Base-by-base conservation (phyloP, 2,797 vertebrate genomes). In the Enteromius anoplus region DNA sequence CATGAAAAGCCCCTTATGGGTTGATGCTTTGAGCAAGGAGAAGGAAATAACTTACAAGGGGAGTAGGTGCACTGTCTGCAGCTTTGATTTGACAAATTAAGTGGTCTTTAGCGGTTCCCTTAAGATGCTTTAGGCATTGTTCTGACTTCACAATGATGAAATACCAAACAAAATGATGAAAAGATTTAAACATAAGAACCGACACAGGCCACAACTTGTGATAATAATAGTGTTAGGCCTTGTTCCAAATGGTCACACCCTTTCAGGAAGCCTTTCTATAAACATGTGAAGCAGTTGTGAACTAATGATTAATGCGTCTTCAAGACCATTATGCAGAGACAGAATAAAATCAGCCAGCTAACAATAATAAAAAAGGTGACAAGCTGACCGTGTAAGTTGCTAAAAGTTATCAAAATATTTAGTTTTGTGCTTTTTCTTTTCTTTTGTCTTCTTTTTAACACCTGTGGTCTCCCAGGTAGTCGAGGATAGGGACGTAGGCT, bases 51-150 rank as follows among this genome's bases (percentile, higher is more conserved):
- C 89, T 91, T 92, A 92, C 81, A 71, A 88, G 82, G 87, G 91
- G 91, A 91, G 91, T 92, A 86, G 89, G 87, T 88, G 87, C 68
- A 77, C 86, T 84, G 90, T 92, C 77, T 89, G 78, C 64, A 87
- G 90, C 85, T 94, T 93, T 94, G 93, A 94, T 93, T 90, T 91
- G 91, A 93, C 93, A 94, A 94, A 93, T 93, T 94, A 92, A 91
- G 90, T 91, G 88, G 88, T 81, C 83, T 92, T 89, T 90, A 91
- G 90, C 88, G 85, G 91, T 93, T 93, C 90, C 90, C 89, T 87
- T 84, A 88, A 90, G 88, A 88, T 86, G 89, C 84, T 88, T 89
- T 82, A 71, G 64, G 83, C 81, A 85, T 78, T 76, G 83, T 87
- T 88, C 85, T 84, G 81, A 71, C 77, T 72, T 82, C 78, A 62